A percentile compares a stretch with the other conserved stretches of the same genome.
These are phyloP conservation scores for Perdita meconis DNA, from an alignment of 2,888 invertebrate genomes.

Conservation along the genomic window DNA sequence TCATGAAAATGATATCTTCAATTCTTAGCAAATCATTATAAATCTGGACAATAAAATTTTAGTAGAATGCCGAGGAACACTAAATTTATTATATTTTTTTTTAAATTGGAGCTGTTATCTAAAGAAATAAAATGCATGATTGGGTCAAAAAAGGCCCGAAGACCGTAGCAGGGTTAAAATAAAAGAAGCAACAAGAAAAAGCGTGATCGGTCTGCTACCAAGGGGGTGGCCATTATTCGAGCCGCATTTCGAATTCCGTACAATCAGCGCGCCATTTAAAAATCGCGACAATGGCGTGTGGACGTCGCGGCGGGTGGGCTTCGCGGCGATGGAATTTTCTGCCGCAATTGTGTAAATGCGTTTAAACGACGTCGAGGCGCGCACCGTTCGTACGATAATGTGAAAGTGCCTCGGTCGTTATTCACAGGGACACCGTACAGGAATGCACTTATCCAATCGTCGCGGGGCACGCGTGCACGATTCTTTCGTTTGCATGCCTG, in stretches of 20 bases:
- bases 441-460: constrained; percentile 70
- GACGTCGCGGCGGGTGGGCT: not conserved
- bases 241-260: not conserved
- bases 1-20: too few species aligned
- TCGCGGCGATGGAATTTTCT: constrained; percentile 49
- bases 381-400: constrained; percentile 57
- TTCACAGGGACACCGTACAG: constrained; percentile 55
- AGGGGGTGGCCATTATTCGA: not conserved
- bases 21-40: too few species aligned
- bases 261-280: constrained; percentile 9
- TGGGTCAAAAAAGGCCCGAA: too few species aligned
- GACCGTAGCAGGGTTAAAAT: too few species aligned
- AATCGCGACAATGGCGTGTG: constrained; percentile 1
- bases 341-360: constrained; percentile 54
- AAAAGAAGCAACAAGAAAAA: too few species aligned
- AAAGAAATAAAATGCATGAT: too few species aligned
- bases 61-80: too few species aligned
- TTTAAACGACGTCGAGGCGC: constrained; percentile 48
- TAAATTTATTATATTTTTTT: too few species aligned
- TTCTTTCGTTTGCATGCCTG: constrained; percentile 58
- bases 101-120: too few species aligned
- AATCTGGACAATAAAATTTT: too few species aligned
- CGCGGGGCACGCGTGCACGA: constrained; percentile 46
- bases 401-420: constrained; percentile 62
- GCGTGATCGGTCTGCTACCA: not conserved